phyloP scores from a whole-genome alignment of 2,797 vertebrate species.

The Rousettus madagascariensis region DNA sequence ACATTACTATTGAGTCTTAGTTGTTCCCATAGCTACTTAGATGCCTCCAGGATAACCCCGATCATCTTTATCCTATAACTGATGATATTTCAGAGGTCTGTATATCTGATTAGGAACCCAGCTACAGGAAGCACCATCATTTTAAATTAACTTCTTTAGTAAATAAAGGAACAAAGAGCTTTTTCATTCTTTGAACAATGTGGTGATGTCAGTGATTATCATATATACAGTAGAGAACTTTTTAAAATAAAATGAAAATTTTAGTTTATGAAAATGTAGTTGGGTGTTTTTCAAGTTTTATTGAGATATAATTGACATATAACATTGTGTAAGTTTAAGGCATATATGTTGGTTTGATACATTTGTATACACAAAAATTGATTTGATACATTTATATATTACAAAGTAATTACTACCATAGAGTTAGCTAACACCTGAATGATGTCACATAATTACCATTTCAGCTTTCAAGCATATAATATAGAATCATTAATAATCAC shows the following conservation, averaged over 20 bases:
- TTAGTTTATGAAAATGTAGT: conserved; percentile 4
- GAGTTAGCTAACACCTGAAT: neutral
- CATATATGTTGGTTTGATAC: neutral
- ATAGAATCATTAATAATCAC: neutral
- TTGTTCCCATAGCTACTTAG: neutral
- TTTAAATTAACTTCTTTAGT: conserved; percentile 28
- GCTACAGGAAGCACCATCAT: neutral
- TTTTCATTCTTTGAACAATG: neutral
- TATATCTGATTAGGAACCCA: neutral
- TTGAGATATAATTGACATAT: neutral
- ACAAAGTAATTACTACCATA: neutral
- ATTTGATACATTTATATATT: neutral
- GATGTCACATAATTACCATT: neutral
- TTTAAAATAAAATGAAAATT: neutral
- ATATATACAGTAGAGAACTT: neutral
- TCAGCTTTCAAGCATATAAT: neutral
- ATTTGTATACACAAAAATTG: neutral
- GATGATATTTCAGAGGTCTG: neutral
- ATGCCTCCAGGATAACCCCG: neutral
- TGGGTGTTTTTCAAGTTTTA: neutral
- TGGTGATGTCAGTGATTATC: neutral
- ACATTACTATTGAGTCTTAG: neutral
- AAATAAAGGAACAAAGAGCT: neutral
- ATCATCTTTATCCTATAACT: neutral
- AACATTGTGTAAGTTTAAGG: neutral